Base-by-base conservation (phyloP, 2,888 invertebrate genomes). In the Ischnus inquisitorius region DNA sequence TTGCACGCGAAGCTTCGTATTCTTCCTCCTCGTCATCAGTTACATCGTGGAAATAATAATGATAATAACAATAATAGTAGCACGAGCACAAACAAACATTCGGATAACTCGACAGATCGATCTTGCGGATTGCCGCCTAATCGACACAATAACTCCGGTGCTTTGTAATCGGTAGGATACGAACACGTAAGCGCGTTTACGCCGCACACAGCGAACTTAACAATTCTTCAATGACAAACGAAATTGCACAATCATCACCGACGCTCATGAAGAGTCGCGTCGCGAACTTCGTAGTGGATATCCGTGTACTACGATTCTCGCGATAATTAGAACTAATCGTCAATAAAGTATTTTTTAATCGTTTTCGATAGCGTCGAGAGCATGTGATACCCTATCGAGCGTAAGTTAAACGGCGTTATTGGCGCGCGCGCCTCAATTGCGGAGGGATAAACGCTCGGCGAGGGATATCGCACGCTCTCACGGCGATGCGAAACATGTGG, bases 151-250 rank as follows among this genome's bases (percentile, higher is more conserved):
- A 34, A 22, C 57, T n/a, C 25, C 22, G 60, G 16, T 28, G n/a
- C 54, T 60, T 5, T 14, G 28, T 25, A 25, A 60, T n/a, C 5
- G 57, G 57, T 12, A 25, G 25, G 28, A 14, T 46, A 14, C 46
- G 14, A 28, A 28, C 28, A 25, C 28, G 57, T 25, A 25, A 6
- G 14, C 57, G 28, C 12, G n/a, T 1, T 25, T 28, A 14, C 1
- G 5, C 28, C 14, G 10, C 19, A 54, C 19, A 54, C 28, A 39
- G 19, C n/a, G 22, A 69, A 43, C 64, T 22, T 43, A 69, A 62
- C 48, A 54, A 71, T 65, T 64, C 43, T n/a, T 81, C 57, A 76
- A 71, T 65, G 62, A 81, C 69, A 43, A 34, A 28, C 34, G 12
- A 64, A 75, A 76, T 64, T 54, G 64, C 64, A 16, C 69, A 39